Conservation (phyloP, 92 coral and sea anemone genomes). For the Desmophyllum pertusum region DNA sequence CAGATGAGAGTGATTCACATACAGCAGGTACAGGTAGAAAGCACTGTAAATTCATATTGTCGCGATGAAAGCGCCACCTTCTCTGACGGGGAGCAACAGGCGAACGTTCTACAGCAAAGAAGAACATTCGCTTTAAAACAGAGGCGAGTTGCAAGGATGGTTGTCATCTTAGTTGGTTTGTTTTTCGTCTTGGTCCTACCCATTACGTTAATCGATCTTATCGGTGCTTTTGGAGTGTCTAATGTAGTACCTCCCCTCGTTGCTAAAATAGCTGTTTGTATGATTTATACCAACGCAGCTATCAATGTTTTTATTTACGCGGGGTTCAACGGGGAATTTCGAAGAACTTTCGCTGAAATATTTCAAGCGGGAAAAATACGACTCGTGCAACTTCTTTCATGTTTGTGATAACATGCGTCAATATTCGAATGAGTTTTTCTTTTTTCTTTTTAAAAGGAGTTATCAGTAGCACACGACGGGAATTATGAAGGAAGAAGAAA, state of each 20-base stretch:
- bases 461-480: too few relatives aligned
- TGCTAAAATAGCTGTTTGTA: slow-evolving; percentile 59
- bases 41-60: background rate
- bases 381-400: background rate
- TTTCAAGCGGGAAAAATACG: slow-evolving; percentile 21
- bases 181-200: slow-evolving; percentile 67
- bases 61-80: background rate
- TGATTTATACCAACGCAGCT: slow-evolving; percentile 74
- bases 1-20: slow-evolving; percentile 63
- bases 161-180: slow-evolving; percentile 46
- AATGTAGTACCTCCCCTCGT: slow-evolving; percentile 35
- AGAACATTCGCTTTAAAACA: slow-evolving; percentile 32
- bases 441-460: background rate
- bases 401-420: background rate
- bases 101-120: background rate
- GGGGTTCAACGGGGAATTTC: slow-evolving; percentile 71
- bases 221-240: slow-evolving; percentile 26
- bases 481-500: too few relatives aligned
- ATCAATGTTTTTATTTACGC: slow-evolving; percentile 73
- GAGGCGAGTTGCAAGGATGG: slow-evolving; percentile 60
- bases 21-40: slow-evolving; percentile 44
- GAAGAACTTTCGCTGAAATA: slow-evolving; percentile 50
- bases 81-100: background rate
- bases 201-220: slow-evolving; percentile 63
- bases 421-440: too few relatives aligned